Conservation (phyloP, 2,797 vertebrate species). For the Hoplostethus mediterraneus region DNA sequence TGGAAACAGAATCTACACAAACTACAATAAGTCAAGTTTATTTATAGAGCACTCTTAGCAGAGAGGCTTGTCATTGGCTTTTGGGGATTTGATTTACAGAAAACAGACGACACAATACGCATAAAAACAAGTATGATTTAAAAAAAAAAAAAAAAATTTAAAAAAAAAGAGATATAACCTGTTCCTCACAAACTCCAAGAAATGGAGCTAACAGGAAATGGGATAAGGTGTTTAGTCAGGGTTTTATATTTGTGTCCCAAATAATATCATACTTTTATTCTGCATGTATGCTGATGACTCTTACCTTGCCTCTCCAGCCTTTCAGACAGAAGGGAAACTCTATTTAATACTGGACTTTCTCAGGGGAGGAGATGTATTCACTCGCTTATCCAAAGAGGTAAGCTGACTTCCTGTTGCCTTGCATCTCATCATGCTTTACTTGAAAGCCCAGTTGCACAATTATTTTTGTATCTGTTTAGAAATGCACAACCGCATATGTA, state of each 20-base stretch:
- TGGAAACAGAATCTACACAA: no score
- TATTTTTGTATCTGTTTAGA: background rate
- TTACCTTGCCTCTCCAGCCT: slow-evolving; percentile 84
- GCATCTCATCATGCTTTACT: slow-evolving; percentile 4
- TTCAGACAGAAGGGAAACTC: slow-evolving; percentile 99
- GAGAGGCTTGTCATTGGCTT: no score
- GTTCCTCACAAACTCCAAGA: background rate
- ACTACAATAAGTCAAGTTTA: no score
- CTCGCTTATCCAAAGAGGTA: slow-evolving; percentile 99
- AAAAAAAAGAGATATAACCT: background rate
- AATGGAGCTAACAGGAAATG: background rate
- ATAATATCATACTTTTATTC: background rate
- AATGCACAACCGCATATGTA: slow-evolving; percentile 1
- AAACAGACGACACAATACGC: background rate
- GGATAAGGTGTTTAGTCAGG: background rate
- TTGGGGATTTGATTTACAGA: no score
- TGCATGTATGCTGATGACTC: slow-evolving; percentile 2
- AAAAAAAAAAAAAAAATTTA: no score
- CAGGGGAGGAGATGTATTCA: slow-evolving; percentile 99
- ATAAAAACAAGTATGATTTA: background rate
- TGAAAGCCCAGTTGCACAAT: background rate
- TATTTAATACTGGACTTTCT: slow-evolving; percentile 99
- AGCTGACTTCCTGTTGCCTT: slow-evolving; percentile 69
- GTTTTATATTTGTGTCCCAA: background rate
- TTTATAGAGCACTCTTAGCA: no score